Percentiles rank a stretch among this genome's conserved stretches.
phyloP scores from a whole-genome alignment of 2,113 vertebrate genomes.

The Terrapene triunguis region DNA sequence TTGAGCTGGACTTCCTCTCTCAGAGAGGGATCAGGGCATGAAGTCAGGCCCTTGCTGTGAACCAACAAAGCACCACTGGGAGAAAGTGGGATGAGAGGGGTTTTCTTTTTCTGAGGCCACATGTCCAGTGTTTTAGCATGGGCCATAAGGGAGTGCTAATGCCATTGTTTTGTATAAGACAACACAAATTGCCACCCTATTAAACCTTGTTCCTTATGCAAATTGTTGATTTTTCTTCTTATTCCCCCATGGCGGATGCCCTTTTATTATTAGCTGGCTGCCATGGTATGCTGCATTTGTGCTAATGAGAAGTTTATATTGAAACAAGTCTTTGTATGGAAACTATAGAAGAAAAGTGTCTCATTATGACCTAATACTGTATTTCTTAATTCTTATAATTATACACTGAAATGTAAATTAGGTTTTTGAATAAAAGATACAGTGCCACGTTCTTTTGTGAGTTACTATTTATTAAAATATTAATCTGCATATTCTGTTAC shows the following conservation, averaged over 20 bases:
- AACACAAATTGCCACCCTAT: conserved; percentile 81
- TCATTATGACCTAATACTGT: neutral
- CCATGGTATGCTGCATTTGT: conserved; percentile 56
- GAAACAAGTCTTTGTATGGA: neutral
- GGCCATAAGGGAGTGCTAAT: conserved; percentile 88
- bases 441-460: neutral
- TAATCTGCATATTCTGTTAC: neutral
- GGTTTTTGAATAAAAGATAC: neutral
- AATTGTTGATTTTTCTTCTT: conserved; percentile 84
- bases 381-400: neutral
- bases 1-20: conserved; percentile 84
- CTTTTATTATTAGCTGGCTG: conserved; percentile 86
- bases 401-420: neutral
- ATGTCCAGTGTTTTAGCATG: conserved; percentile 85
- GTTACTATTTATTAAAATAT: neutral
- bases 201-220: conserved; percentile 83
- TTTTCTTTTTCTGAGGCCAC: conserved; percentile 88
- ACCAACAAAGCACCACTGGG: conserved; percentile 86
- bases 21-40: conserved; percentile 83
- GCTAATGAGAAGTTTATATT: neutral
- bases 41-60: conserved; percentile 90
- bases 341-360: neutral
- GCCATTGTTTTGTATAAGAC: conserved; percentile 84
- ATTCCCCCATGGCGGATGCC: conserved; percentile 82
- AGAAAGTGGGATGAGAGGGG: conserved; percentile 78